Conservation (phyloP, 2,888 invertebrate species). For the Xanthia togata region DNA sequence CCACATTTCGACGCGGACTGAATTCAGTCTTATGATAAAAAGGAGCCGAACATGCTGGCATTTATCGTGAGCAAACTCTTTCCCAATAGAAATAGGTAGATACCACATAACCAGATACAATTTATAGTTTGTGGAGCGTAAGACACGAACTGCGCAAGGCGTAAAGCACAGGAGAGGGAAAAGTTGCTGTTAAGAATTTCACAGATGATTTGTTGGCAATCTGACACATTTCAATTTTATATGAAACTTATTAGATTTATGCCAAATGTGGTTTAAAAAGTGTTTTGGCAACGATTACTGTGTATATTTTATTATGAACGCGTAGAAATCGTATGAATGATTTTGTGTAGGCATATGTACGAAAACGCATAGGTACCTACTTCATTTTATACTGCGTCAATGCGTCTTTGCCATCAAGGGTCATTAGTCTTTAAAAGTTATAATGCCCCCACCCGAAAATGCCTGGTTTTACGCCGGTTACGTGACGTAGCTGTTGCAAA, state of each 20-base stretch:
- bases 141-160: background rate
- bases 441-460: slow-evolving; percentile 44
- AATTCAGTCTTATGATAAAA: background rate
- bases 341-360: background rate
- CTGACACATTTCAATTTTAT: slow-evolving; percentile 5
- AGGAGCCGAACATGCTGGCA: background rate
- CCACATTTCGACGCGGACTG: background rate
- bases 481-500: slow-evolving; percentile 55
- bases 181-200: slow-evolving; percentile 18
- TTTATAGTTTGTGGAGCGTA: slow-evolving; percentile 11
- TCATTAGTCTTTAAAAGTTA: slow-evolving; percentile 54
- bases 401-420: slow-evolving; percentile 36
- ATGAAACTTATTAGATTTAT: background rate
- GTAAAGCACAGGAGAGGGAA: background rate
- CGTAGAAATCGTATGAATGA: background rate
- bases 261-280: slow-evolving; percentile 2
- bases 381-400: slow-evolving; percentile 44
- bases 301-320: background rate
- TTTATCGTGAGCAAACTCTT: slow-evolving; percentile 3
- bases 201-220: background rate
- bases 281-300: slow-evolving; percentile 6
- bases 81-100: slow-evolving; percentile 2
- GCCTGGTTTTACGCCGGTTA: slow-evolving; percentile 37
- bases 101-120: background rate
- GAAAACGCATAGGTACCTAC: background rate